Conservation (phyloP, 2,113 vertebrate genomes). For the Melanerpes formicivorus region DNA sequence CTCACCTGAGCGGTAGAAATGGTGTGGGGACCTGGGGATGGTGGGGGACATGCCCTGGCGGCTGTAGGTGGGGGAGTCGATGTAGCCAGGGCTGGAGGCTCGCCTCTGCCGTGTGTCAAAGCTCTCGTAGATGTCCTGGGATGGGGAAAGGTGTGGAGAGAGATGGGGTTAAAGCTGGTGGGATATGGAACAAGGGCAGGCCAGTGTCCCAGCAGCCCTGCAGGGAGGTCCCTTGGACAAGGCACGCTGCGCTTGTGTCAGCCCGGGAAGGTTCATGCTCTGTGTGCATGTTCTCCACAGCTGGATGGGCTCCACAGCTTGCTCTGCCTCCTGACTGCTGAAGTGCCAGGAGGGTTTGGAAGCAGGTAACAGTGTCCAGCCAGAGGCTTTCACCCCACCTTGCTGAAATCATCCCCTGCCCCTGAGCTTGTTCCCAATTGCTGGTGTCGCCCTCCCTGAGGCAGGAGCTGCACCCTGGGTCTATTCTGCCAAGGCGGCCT, state of each 20-base stretch:
- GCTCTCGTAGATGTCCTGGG: conserved; percentile 91
- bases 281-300: fast-evolving
- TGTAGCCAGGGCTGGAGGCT: conserved; percentile 93
- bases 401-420: background rate
- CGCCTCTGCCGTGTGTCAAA: conserved; percentile 89
- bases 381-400: background rate
- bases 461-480: background rate
- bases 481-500: background rate
- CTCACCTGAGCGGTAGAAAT: conserved; percentile 92
- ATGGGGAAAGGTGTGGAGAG: background rate
- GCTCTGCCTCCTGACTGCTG: background rate
- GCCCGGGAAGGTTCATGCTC: background rate
- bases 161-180: background rate
- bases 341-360: background rate
- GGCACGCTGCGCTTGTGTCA: background rate
- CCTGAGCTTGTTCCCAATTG: background rate
- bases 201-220: background rate
- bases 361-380: background rate
- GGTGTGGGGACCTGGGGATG: conserved; percentile 91
- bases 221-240: fast-evolving
- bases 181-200: background rate
- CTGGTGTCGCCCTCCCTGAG: fast-evolving
- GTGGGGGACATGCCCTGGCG: conserved; percentile 94
- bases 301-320: background rate
- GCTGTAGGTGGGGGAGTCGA: conserved; percentile 91